Evolutionary conservation across 2,113 vertebrate genomes (phyloP), one percentile per base, ranked within the genome.

Genomic region (Perca fluviatilis): DNA sequence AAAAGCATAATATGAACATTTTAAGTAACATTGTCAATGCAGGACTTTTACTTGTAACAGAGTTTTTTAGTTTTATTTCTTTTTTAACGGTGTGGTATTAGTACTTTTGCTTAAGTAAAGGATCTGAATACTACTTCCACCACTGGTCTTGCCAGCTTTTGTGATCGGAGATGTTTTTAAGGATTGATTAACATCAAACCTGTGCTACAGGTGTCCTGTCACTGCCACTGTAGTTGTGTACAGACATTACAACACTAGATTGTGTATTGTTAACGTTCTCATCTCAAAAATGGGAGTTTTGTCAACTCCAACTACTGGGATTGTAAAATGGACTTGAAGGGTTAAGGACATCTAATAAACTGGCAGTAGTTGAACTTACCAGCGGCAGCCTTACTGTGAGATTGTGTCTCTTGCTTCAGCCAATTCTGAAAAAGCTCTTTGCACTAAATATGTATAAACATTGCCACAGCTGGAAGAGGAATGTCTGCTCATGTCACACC

Each of bases 321-420:
- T 65, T 75, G 19, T 80, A 62, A 21, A 43, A 9, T 83, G 25
- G 3, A 50, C 65, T 68, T 71, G 6, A 60, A 79, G 15, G 8
- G 11, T 73, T 21, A 23, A 74, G 1, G 21, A 77, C 60, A 25
- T 49, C 54, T 49, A 85, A 88, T 89, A 89, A 65, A 50, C 23
- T 62, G 33, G 7, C 23, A 14, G 30, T 43, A 19, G 4, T 51
- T 76, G 0, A 50, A 13, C 0, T 23, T 16, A 47, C 15, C 3
- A 36, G 6, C 5, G 19, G 13, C 49, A 47, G 8, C 7, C 14
- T 36, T 19, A 19, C 25, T 50, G 27, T 14, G 40, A 72, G 11
- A 50, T 25, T 19, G 13, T 1, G 56, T 58, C 8, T 19, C 3
- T 56, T 56, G 67, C 51, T 18, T 63, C 3, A 56, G 21, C 12